Evolutionary conservation across 2,113 vertebrate species (phyloP).

Genomic region (Callipepla californica): DNA sequence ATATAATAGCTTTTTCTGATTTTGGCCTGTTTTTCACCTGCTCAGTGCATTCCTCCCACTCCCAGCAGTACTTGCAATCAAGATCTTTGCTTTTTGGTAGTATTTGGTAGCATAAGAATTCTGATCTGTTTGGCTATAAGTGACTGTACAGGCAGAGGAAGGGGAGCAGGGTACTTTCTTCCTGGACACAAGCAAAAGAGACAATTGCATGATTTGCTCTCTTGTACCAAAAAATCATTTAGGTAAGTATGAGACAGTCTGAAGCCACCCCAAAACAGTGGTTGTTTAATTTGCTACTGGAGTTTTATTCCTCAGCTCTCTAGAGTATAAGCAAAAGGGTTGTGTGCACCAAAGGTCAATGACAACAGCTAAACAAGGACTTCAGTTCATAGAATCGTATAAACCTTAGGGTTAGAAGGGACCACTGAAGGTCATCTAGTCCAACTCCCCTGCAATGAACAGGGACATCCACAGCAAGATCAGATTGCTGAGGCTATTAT

Average conservation of each 20-base stretch:
- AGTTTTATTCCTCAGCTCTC: neutral
- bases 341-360: neutral
- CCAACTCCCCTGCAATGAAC: too few relatives aligned
- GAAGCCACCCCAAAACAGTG: neutral
- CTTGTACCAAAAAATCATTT: neutral
- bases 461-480: too few relatives aligned
- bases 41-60: neutral
- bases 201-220: neutral
- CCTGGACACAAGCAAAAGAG: neutral
- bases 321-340: neutral
- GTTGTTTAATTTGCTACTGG: fast-evolving
- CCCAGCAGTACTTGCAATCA: neutral
- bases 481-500: too few relatives aligned
- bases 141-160: neutral
- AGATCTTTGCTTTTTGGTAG: neutral
- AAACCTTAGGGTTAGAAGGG: too few relatives aligned
- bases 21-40: neutral
- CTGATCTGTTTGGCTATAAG: neutral
- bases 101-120: neutral
- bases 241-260: neutral
- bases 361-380: neutral
- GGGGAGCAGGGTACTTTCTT: neutral
- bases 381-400: neutral
- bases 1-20: neutral
- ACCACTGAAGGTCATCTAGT: too few relatives aligned